These are phyloP conservation scores for Grapholita molesta DNA, from an alignment of 1,140 invertebrate species.

Conservation along the genomic window DNA sequence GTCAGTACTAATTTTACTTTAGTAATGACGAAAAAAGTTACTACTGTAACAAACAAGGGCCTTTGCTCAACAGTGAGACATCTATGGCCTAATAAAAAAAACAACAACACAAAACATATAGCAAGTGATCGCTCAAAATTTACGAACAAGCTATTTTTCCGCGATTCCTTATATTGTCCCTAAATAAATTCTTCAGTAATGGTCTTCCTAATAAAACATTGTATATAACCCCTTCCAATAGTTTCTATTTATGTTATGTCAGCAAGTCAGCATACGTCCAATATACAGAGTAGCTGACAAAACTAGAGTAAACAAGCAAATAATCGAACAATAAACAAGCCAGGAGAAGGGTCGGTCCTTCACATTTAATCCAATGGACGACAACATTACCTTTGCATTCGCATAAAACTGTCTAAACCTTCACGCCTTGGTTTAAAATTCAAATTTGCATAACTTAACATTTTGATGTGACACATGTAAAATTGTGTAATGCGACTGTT, in stretches of 20 bases:
- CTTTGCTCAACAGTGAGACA: too few relatives aligned
- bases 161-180: too few relatives aligned
- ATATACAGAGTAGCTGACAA: neutral
- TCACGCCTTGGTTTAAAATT: neutral
- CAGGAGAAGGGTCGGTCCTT: neutral
- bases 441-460: neutral
- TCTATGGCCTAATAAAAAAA: too few relatives aligned
- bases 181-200: too few relatives aligned
- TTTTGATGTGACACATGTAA: neutral
- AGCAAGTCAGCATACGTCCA: neutral
- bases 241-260: neutral
- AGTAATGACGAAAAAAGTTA: too few relatives aligned
- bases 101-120: too few relatives aligned
- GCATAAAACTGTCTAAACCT: neutral
- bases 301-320: neutral
- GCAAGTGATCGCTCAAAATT: too few relatives aligned
- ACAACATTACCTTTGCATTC: neutral
- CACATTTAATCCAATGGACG: neutral
- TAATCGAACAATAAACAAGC: neutral
- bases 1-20: too few relatives aligned
- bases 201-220: too few relatives aligned
- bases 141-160: too few relatives aligned
- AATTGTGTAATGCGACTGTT: neutral
- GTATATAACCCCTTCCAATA: neutral
- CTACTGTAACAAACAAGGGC: too few relatives aligned